Evolutionary conservation across 2,113 vertebrate species (phyloP), one percentile per base, ranked within the genome.

Genomic region (Atlantisia rogersi): DNA sequence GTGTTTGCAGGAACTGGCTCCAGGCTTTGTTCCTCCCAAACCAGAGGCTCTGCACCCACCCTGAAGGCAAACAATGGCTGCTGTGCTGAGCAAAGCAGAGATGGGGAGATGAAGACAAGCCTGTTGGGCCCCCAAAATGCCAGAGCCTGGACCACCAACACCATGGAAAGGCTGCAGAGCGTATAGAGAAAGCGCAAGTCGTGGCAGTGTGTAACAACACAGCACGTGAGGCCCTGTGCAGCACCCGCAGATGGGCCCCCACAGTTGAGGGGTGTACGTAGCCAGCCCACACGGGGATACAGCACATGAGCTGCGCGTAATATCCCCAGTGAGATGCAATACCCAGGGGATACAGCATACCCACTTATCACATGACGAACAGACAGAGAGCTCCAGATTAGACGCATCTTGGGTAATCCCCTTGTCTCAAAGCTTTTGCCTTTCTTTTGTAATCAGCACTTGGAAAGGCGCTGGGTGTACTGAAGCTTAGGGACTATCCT

Each of bases 21-120:
- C 5, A 10, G 85, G 96, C 97, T 98, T 92, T 95, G 96, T 97
- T 95, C 92, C 95, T 97, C 84, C 78, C 28, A 32, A 92, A 77
- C 95, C 86, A 96, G 65, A 95, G 77, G 95, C 92, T 92, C 95
- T 96, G 21, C 95, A 21, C 87, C 92, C 56, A 5, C 96, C 97
- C 96, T 65, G 32, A 94, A 89, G 67, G 93, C 95, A 97, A 98
- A 98, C 97, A 97, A 87, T 50, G 63, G 53, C 31, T 39, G 50
- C 39, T 74, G 69, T 3, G 14, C 50, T 42, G 31, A 1, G 1
- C 53, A 29, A 39, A 42, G 67, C 75, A 18, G n/a, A 24, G 40
- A 6, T 9, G 50, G 71, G 76, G 80, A 88, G 48, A 35, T 6
- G 6, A 0, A 1, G 37, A 31, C 10, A 4, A 63, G 48, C 22